Percentiles rank a stretch among this genome's conserved stretches.
Conservation (phyloP, 2,797 vertebrate species). For the Pelodytes ibericus region DNA sequence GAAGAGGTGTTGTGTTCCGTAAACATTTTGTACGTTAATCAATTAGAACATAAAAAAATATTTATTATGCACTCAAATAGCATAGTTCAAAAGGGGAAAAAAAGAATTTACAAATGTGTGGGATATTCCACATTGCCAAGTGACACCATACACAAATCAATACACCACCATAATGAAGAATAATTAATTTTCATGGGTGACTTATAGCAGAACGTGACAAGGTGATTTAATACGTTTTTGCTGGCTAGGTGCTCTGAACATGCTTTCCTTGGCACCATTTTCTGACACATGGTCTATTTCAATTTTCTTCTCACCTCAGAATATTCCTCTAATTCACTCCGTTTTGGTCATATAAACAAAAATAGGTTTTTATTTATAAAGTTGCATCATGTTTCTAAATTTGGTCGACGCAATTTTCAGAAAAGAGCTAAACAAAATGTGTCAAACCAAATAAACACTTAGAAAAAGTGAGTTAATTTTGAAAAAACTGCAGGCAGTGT, state of each 20-base stretch:
- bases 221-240: conserved; percentile 41
- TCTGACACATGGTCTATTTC: conserved; percentile 29
- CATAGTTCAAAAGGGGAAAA: no score
- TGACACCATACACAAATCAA: no score
- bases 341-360: neutral
- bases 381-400: neutral
- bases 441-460: no score
- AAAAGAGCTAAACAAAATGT: neutral
- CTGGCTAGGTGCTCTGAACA: conserved; percentile 8
- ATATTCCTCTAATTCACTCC: conserved; percentile 11
- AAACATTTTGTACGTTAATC: no score
- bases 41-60: no score
- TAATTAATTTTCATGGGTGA: conserved; percentile 32
- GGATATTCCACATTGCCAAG: no score
- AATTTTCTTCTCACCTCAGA: neutral
- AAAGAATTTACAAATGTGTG: no score
- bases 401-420: neutral
- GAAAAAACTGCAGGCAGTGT: no score
- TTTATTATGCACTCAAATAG: no score
- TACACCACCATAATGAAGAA: no score
- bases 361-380: neutral
- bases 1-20: no score
- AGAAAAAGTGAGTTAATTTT: no score
- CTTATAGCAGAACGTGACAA: conserved; percentile 21
- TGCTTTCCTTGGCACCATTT: conserved; percentile 42